phyloP scores from a whole-genome alignment of 1,140 invertebrate genomes.

The Sesamia nonagrioides region DNA sequence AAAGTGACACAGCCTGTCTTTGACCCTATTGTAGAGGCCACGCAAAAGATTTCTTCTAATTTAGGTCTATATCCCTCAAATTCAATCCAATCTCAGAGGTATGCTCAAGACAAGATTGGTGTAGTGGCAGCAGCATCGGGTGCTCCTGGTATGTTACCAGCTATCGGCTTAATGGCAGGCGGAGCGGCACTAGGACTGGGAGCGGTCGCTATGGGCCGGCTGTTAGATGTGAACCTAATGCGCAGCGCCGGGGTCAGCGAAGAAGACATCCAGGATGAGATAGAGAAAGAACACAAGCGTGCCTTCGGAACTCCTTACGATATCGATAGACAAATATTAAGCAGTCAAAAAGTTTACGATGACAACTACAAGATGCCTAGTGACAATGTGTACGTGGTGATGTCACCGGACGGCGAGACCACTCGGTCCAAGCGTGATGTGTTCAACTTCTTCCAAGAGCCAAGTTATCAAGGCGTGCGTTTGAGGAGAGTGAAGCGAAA shows the following conservation, averaged over 20 bases:
- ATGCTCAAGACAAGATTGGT: constrained; percentile 92
- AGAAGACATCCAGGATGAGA: constrained; percentile 76
- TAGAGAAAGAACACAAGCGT: constrained; percentile 89
- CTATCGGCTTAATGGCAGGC: constrained; percentile 92
- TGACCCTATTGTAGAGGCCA: constrained; percentile 92
- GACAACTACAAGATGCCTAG: constrained; percentile 87
- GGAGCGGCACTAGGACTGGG: constrained; percentile 93
- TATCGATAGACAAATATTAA: constrained; percentile 81
- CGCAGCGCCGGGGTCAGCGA: constrained; percentile 83
- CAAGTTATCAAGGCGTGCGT: constrained; percentile 58
- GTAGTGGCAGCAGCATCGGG: constrained; percentile 87
- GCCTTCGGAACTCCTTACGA: constrained; percentile 83
- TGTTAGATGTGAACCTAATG: constrained; percentile 90
- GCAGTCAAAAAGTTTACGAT: constrained; percentile 80
- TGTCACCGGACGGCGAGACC: constrained; percentile 78
- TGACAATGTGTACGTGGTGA: constrained; percentile 84
- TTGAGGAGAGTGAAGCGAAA: constrained; percentile 67
- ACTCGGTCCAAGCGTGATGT: constrained; percentile 73
- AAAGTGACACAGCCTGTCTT: constrained; percentile 91
- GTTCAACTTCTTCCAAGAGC: constrained; percentile 65
- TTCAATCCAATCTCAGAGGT: constrained; percentile 76
- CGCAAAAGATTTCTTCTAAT: constrained; percentile 93
- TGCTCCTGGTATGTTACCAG: constrained; percentile 90
- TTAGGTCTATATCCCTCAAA: constrained; percentile 89
- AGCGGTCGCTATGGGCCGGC: constrained; percentile 92